Base-by-base conservation (phyloP, 1,140 invertebrate species). In the Dinoponera quadriceps region DNA sequence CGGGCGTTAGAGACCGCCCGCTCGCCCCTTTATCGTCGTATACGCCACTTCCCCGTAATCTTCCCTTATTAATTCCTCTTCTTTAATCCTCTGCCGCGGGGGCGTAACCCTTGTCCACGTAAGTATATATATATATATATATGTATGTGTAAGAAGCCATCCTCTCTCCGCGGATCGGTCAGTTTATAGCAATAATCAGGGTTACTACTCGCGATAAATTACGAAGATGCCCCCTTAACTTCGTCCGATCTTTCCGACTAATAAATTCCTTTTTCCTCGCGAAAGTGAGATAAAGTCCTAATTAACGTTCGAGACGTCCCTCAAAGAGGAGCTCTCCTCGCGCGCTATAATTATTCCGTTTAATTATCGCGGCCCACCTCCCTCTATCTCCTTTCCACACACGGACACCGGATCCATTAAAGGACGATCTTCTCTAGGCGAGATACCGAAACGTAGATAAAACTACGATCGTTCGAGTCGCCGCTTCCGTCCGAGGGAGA, bases 1-100 rank as follows among this genome's bases (percentile, higher is more conserved):
- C 51, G 63, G 14, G 22, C 51, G 51, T 78, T 71, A 69, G 29
- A 78, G 22, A 73, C 71, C 71, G 55, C 63, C 44, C 38, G 33
- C 48, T 13, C 33, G 33, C 16, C 22, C 18, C 65, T 69, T 80
- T 71, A 80, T 71, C 75, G 57, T 59, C 54, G 59, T 54, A 9
- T 44, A 44, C 16, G 60, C 60, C 44, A 71, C 63, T 78, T 55
- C 51, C 5, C 65, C 51, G n/a, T 80, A 71, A 80, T 80, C 65
- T 71, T 71, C 33, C 51, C 65, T 80, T 80, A 80, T 80, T 80
- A 80, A 80, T 80, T 80, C 71, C 65, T 60, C 54, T 80, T 80
- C 54, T 71, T 80, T 80, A 80, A 80, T 80, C 75, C 51, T 25
- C 13, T 54, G 11, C 14, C 27, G 25, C 27, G 27, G 33, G 20